phyloP scores from a whole-genome alignment of 2,113 vertebrate genomes.

The Archocentrus centrarchus region DNA sequence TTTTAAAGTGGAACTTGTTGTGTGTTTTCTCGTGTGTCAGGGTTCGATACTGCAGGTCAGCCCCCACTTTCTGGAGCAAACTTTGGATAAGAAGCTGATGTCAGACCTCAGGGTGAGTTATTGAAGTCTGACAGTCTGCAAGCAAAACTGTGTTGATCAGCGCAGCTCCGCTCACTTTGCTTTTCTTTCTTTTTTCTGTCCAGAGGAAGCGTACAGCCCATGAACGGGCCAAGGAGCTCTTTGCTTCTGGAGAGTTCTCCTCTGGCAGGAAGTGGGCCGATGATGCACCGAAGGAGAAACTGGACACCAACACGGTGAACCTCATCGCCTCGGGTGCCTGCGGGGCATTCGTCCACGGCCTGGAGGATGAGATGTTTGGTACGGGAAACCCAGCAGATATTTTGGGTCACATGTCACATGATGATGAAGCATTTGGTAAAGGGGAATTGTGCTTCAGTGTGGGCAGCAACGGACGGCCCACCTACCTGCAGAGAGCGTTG shows the following conservation, averaged over 20 bases:
- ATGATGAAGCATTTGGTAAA: too few species aligned
- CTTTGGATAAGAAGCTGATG: constrained; percentile 99
- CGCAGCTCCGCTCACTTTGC: not conserved
- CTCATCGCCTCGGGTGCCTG: constrained; percentile 96
- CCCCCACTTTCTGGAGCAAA: constrained; percentile 97
- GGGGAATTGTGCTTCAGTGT: too few species aligned
- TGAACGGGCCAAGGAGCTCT: constrained; percentile 95
- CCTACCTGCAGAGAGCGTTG: too few species aligned
- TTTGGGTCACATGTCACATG: not conserved
- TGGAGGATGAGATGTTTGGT: constrained; percentile 99
- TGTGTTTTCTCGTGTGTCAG: constrained; percentile 60
- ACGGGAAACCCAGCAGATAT: constrained; percentile 35
- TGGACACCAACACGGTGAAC: constrained; percentile 93
- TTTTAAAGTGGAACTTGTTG: not conserved
- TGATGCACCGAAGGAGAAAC: constrained; percentile 93
- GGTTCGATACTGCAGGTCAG: constrained; percentile 98
- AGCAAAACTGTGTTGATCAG: not conserved
- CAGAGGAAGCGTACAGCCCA: constrained; percentile 97
- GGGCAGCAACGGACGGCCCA: too few species aligned
- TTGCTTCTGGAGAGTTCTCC: constrained; percentile 96
- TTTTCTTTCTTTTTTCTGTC: not conserved
- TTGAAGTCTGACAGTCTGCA: not conserved
- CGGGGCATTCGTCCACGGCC: constrained; percentile 95
- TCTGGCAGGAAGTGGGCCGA: constrained; percentile 97
- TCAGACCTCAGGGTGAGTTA: constrained; percentile 91